Percentiles rank a stretch among this genome's conserved stretches.
These are phyloP conservation scores for Gobionotothen gibberifrons DNA, from an alignment of 2,797 vertebrate genomes.

Conservation along the genomic window DNA sequence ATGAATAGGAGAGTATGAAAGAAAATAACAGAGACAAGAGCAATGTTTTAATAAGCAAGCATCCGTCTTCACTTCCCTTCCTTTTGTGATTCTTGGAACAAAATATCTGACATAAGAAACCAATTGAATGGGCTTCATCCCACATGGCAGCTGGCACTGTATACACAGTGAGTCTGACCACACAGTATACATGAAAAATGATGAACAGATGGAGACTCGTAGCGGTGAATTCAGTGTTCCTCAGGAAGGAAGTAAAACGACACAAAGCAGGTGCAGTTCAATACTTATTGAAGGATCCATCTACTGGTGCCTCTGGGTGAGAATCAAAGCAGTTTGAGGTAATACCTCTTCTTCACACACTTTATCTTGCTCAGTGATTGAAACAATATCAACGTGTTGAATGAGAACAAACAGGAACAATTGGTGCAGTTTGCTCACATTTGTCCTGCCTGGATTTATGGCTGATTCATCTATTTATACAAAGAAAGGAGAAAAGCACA, in stretches of 20 bases:
- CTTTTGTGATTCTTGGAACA: constrained; percentile 5
- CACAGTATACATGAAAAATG: constrained; percentile 47
- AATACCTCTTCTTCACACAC: background rate
- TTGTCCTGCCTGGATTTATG: background rate
- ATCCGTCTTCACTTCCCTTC: background rate
- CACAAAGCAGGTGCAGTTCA: constrained; percentile 43
- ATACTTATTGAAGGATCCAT: background rate
- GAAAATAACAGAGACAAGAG: background rate
- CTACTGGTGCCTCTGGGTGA: background rate
- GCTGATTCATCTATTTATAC: constrained; percentile 52
- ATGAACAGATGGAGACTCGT: constrained; percentile 50
- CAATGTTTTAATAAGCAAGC: background rate
- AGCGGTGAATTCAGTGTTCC: constrained; percentile 13
- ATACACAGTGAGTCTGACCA: constrained; percentile 49
- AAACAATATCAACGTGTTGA: constrained; percentile 13
- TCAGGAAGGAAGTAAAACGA: constrained; percentile 27
- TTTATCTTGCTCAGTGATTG: constrained; percentile 10
- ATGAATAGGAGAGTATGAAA: too few species aligned
- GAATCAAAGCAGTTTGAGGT: constrained; percentile 7
- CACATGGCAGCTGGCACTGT: constrained; percentile 55
- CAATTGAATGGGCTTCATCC: constrained; percentile 21
- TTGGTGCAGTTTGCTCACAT: constrained; percentile 8
- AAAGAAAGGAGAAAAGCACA: constrained; percentile 21
- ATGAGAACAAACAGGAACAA: background rate
- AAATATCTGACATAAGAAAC: constrained; percentile 31